phyloP scores from a whole-genome alignment of 2,888 invertebrate genomes.

The Rhyacophila evoluta region DNA sequence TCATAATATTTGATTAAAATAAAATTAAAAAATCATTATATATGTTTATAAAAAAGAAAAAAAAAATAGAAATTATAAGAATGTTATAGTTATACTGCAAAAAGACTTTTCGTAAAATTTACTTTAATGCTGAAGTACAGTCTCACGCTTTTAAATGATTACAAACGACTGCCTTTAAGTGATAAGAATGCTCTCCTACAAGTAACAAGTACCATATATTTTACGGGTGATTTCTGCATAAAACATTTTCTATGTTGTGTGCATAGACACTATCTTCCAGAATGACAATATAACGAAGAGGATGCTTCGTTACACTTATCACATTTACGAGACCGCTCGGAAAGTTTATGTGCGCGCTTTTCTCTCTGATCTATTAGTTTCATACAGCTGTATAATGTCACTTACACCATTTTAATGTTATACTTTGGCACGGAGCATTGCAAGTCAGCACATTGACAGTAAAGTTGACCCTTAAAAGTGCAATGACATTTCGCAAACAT shows the following conservation, averaged over 20 bases:
- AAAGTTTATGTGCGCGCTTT: slow-evolving; percentile 10
- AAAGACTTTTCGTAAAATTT: too few relatives aligned
- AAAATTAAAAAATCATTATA: too few relatives aligned
- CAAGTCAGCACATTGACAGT: too few relatives aligned
- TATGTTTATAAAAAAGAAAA: too few relatives aligned
- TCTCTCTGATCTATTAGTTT: slow-evolving; percentile 10
- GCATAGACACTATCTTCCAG: neutral
- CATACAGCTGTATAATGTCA: neutral
- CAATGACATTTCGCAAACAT: neutral
- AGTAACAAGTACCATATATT: too few relatives aligned
- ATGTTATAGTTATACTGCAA: too few relatives aligned
- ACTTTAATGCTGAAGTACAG: too few relatives aligned
- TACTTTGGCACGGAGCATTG: neutral
- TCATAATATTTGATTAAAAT: too few relatives aligned
- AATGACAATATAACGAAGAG: neutral
- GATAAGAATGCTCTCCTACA: too few relatives aligned
- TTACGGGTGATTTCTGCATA: neutral
- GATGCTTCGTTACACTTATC: neutral
- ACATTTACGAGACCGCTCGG: neutral
- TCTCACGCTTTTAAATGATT: too few relatives aligned
- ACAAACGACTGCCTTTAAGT: too few relatives aligned
- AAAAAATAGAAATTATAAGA: too few relatives aligned
- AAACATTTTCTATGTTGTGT: neutral
- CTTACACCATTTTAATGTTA: neutral
- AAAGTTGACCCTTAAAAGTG: neutral